A percentile compares a stretch with the other conserved stretches of the same genome.
These are phyloP conservation scores for Camelus bactrianus DNA, from an alignment of 2,113 vertebrate species.

Conservation along the genomic window DNA sequence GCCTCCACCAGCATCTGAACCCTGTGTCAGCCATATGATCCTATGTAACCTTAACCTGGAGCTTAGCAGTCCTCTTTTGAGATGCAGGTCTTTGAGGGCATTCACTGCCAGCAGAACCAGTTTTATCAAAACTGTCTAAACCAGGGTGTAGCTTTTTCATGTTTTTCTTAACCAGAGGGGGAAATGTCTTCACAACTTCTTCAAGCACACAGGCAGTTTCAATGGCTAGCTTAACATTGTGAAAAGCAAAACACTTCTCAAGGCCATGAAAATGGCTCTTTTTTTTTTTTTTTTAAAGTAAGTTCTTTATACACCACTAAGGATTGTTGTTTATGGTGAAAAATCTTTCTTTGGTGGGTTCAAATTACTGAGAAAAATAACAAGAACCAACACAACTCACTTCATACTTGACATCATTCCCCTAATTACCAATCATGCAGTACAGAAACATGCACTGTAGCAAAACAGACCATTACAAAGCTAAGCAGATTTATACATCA, in stretches of 20 bases:
- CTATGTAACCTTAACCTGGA: neutral
- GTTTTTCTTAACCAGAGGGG: neutral
- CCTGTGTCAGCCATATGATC: neutral
- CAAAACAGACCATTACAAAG: neutral
- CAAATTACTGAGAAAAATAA: constrained; percentile 31
- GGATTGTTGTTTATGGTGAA: neutral
- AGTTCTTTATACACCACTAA: neutral
- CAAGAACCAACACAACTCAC: neutral
- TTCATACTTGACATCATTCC: neutral
- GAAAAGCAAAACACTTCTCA: constrained; percentile 28
- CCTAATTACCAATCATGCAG: neutral
- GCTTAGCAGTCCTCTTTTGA: neutral
- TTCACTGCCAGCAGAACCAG: neutral
- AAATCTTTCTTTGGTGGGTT: constrained; percentile 21
- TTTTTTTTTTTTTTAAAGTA: neutral
- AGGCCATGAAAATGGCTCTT: neutral
- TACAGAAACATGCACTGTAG: neutral
- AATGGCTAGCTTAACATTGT: neutral
- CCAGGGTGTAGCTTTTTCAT: neutral
- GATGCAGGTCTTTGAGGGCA: neutral
- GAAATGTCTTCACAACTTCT: neutral
- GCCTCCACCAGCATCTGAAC: neutral
- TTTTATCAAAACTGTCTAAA: constrained; percentile 32
- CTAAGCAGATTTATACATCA: neutral
- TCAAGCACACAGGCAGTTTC: neutral